phyloP scores from a whole-genome alignment of 2,888 invertebrate genomes.

The Drosophila percnosoma region DNA sequence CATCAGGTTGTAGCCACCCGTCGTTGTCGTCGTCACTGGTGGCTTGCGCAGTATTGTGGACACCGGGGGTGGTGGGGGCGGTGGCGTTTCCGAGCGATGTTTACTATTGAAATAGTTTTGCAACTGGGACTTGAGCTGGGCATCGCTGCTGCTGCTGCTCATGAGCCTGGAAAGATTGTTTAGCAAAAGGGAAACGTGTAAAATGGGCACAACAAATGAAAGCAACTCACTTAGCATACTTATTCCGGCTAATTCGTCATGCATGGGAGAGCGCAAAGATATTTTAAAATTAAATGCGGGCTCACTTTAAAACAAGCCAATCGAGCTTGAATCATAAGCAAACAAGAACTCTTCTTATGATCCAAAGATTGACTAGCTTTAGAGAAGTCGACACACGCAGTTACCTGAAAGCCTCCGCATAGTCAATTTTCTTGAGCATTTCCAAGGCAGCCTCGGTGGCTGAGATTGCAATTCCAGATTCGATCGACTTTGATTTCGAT shows the following conservation, averaged over 20 bases:
- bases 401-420: slow-evolving; percentile 89
- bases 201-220: slow-evolving; percentile 12
- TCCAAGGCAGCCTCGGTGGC: slow-evolving; percentile 82
- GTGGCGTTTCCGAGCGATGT: slow-evolving; percentile 60
- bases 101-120: slow-evolving; percentile 65
- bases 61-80: slow-evolving; percentile 62
- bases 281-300: slow-evolving; percentile 7
- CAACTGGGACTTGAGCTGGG: slow-evolving; percentile 71
- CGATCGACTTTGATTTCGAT: slow-evolving; percentile 65
- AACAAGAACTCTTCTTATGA: slow-evolving; percentile 9
- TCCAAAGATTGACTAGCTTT: slow-evolving; percentile 11
- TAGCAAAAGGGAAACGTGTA: slow-evolving; percentile 10
- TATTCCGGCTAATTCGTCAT: slow-evolving; percentile 48
- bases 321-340: slow-evolving; percentile 24
- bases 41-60: slow-evolving; percentile 27
- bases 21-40: neutral
- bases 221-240: slow-evolving; percentile 43
- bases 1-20: slow-evolving; percentile 24
- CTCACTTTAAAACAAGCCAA: slow-evolving; percentile 10
- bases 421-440: slow-evolving; percentile 88
- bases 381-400: slow-evolving; percentile 2
- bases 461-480: slow-evolving; percentile 8
- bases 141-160: slow-evolving; percentile 84
- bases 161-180: slow-evolving; percentile 56
- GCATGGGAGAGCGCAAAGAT: slow-evolving; percentile 32